Base-by-base conservation (phyloP, 2,113 vertebrate genomes). In the Zapornia atra region DNA sequence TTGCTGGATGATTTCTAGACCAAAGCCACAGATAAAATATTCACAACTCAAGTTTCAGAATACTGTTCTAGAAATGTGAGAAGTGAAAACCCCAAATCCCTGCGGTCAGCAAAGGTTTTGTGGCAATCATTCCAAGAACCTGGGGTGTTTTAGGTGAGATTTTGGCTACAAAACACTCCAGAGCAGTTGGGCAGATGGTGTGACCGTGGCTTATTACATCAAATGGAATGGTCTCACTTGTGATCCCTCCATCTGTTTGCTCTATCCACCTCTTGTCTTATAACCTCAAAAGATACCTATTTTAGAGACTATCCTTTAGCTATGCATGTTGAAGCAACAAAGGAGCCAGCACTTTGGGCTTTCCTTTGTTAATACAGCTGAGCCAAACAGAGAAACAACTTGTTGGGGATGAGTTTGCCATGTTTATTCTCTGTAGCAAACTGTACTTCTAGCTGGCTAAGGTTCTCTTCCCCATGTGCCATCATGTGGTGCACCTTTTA, bases 1-100 rank as follows among this genome's bases (percentile, higher is more conserved):
- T 95, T 85, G 91, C 80, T 92, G 84, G 75, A 91, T 85, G 93
- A 94, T 85, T 96, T 94, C 92, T 86, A 96, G 81, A 91, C 80
- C 66, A 93, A 93, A 86, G 38, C 44, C 73, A 84, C 1, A 3
- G 57, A 75, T 60, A 72, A 91, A 94, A 73, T 65, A 79, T 65
- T 79, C 12, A 44, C 29, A 78, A 87, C n/a, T 82, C 66, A 59
- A 33, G 54, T 61, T 89, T 65, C 3, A 5, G 75, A 95, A 78
- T 25, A 69, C 15, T n/a, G 33, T 26, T 86, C 50, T 28, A 92
- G 69, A 76, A 82, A 92, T 13, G 33, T 9, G 40, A 87, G 72
- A 48, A 57, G 51, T 25, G 31, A 76, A 93, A 93, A 77, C 40
- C 34, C 57, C 21, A 24, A 75, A 71, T 70, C 38, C 25, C 16